Evolutionary conservation across 2,797 vertebrate species (phyloP).

Genomic region (Paratrypauchen microcephalus): DNA sequence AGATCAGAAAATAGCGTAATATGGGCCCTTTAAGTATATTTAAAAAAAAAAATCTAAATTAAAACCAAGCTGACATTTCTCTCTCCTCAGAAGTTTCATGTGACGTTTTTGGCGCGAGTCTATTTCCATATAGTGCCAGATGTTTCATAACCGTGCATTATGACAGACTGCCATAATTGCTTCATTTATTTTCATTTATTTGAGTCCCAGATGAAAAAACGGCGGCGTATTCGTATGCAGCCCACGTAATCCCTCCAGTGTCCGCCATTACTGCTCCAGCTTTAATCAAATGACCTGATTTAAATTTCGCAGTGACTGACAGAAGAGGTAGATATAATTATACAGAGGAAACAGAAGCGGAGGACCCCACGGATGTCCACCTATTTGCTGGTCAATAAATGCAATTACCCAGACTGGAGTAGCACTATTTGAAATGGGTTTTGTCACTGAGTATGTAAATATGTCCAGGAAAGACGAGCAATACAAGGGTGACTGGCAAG

Average conservation of each 20-base stretch:
- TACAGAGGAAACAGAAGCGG: slow-evolving; percentile 10
- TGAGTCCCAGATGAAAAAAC: slow-evolving; percentile 32
- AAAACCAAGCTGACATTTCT: too few species aligned
- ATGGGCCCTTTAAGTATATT: too few species aligned
- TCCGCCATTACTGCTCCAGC: slow-evolving; percentile 55
- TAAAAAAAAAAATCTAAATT: too few species aligned
- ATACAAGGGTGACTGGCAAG: neutral
- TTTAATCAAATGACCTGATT: slow-evolving; percentile 66
- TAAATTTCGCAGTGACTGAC: slow-evolving; percentile 64
- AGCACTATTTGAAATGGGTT: neutral
- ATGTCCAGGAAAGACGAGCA: neutral
- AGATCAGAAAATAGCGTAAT: too few species aligned
- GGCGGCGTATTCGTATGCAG: slow-evolving; percentile 46
- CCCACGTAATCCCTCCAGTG: slow-evolving; percentile 26
- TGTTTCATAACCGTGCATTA: slow-evolving; percentile 39
- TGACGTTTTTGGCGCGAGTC: neutral
- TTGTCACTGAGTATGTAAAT: neutral
- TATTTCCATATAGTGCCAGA: slow-evolving; percentile 25
- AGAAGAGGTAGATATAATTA: slow-evolving; percentile 25
- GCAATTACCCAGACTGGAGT: neutral
- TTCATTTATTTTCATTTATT: slow-evolving; percentile 69
- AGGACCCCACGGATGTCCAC: slow-evolving; percentile 41
- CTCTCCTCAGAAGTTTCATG: neutral
- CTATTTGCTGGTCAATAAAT: slow-evolving; percentile 36
- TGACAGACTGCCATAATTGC: slow-evolving; percentile 48